Percentiles rank a stretch among this genome's conserved stretches.
Conservation (phyloP, 2,797 vertebrate species). For the Cynodonichthys magdalenae region DNA sequence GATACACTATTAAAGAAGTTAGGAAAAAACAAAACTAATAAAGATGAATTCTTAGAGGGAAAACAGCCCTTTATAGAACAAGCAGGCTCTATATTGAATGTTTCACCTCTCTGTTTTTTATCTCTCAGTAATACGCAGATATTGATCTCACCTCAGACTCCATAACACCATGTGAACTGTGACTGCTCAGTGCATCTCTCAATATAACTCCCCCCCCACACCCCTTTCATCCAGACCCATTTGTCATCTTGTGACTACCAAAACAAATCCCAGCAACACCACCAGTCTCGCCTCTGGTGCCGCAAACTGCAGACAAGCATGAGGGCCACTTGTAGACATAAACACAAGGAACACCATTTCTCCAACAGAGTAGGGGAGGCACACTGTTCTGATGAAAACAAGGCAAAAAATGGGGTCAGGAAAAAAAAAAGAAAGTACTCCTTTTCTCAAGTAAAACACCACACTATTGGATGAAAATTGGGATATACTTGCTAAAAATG, state of each 20-base stretch:
- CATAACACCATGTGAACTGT: conserved; percentile 38
- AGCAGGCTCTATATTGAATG: conserved; percentile 27
- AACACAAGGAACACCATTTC: conserved; percentile 4
- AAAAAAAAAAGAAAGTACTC: not conserved
- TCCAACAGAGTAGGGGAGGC: conserved; percentile 11
- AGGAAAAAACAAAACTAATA: not conserved
- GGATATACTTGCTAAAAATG: conserved; percentile 32
- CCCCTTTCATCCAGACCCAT: conserved; percentile 4
- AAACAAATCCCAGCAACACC: conserved; percentile 32
- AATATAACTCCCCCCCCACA: conserved; percentile 13
- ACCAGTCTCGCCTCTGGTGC: conserved; percentile 4
- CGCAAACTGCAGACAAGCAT: conserved; percentile 5
- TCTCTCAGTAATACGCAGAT: conserved; percentile 39
- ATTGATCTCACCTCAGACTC: conserved; percentile 50
- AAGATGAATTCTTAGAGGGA: not conserved
- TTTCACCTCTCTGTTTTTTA: conserved; percentile 9
- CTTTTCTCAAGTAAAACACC: conserved; percentile 30
- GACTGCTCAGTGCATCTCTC: conserved; percentile 25
- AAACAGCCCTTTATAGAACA: conserved; percentile 19
- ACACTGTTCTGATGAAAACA: conserved; percentile 30
- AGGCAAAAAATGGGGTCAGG: conserved; percentile 27
- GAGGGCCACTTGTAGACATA: conserved; percentile 5
- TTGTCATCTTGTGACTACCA: conserved; percentile 51
- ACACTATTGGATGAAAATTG: conserved; percentile 59
- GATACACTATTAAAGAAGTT: not conserved